Evolutionary conservation across 2,113 vertebrate species (phyloP).

Genomic region (Phrynocephalus versicolor): DNA sequence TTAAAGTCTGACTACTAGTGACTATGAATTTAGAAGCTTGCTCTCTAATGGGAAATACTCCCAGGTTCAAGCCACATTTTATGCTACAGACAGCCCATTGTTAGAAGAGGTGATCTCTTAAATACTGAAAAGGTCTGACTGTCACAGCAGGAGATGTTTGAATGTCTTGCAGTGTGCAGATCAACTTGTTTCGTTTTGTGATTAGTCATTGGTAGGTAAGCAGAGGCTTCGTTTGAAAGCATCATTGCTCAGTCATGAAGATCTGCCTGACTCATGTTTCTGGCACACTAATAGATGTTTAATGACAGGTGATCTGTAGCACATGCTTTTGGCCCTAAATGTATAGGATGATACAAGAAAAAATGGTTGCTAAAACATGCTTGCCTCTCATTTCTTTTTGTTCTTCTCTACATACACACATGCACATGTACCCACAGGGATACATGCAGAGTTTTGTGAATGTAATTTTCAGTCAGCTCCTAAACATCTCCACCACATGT

Average conservation of each 20-base stretch:
- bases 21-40: neutral
- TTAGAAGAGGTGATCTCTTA: neutral
- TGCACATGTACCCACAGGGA: conserved; percentile 9
- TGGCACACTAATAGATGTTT: too few relatives aligned
- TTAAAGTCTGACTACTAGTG: neutral
- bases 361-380: neutral
- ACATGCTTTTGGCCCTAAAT: too few relatives aligned
- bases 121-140: neutral
- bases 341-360: neutral
- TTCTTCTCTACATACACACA: neutral
- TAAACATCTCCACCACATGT: conserved; percentile 14
- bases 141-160: too few relatives aligned
- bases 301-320: too few relatives aligned
- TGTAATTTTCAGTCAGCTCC: conserved; percentile 30
- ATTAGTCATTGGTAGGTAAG: too few relatives aligned
- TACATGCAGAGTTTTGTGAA: neutral
- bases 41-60: neutral
- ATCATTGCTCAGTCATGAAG: too few relatives aligned
- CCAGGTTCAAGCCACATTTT: too few relatives aligned
- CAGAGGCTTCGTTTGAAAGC: too few relatives aligned
- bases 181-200: too few relatives aligned
- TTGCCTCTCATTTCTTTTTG: conserved; percentile 3
- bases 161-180: too few relatives aligned
- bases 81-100: neutral
- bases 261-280: too few relatives aligned